Conservation (phyloP, 2,797 vertebrate species). For the Xerus rutilus region DNA sequence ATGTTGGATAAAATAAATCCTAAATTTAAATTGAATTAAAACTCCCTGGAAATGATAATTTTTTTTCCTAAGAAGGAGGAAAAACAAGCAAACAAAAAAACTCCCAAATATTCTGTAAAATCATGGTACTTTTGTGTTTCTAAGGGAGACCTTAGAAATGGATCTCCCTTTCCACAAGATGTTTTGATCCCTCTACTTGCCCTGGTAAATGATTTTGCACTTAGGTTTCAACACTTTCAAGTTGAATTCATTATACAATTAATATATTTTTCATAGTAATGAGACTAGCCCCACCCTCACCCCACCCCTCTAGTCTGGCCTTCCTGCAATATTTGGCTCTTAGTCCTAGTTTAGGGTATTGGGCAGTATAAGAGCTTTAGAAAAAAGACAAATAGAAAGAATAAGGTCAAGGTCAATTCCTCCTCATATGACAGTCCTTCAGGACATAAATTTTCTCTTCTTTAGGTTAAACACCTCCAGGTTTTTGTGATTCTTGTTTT, state of each 20-base stretch:
- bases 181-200: background rate
- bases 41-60: background rate
- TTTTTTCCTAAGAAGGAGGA: background rate
- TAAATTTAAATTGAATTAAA: slow-evolving; percentile 48
- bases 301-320: background rate
- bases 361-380: background rate
- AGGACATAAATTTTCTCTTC: background rate
- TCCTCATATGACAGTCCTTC: background rate
- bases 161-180: background rate
- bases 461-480: background rate
- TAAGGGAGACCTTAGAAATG: background rate
- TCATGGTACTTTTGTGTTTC: background rate
- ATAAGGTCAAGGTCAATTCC: background rate
- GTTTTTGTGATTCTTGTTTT: background rate
- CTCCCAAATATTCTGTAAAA: background rate
- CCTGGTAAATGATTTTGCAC: background rate
- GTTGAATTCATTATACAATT: background rate
- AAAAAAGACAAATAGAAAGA: background rate
- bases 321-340: background rate
- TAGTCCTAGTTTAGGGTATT: background rate
- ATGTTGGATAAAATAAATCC: background rate
- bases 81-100: background rate
- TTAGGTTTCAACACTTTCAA: background rate
- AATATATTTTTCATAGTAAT: background rate
- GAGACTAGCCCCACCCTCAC: background rate